Base-by-base conservation (phyloP, 2,113 vertebrate genomes). In the Casuarius casuarius region DNA sequence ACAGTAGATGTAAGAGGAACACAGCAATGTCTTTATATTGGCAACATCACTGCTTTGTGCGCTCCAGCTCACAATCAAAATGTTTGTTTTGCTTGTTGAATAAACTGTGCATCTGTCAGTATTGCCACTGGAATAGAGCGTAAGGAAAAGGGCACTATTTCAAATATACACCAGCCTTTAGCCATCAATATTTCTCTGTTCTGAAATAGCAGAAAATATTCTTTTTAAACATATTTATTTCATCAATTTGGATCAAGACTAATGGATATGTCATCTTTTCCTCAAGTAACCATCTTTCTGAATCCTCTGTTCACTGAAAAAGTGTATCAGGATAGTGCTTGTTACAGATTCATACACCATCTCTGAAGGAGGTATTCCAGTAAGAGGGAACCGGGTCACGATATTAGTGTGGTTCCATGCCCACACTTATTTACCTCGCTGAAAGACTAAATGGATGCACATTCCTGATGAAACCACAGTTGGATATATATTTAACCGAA, bases 31-130 rank as follows among this genome's bases (percentile, higher is more conserved):
- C 77, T 93, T 91, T 35, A 35, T 52, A 81, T 35, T 80, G 48
- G 71, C 63, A 91, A 61, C 40, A 31, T 68, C 38, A 40, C 26
- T 88, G 35, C 31, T 74, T 91, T 80, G 9, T 90, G 26, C 85
- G 94, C 44, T 95, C 71, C 79, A 76, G 22, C 20, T 66, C 42
- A 71, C 58, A 86, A 89, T 87, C 70, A 95, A 94, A 96, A 84
- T 51, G 29, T 82, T 93, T 77, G 9, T 6, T 89, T 91, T 94
- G 25, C 31, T 72, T 95, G 67, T 86, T 77, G 29, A 89, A 84
- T 56, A 83, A 87, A 91, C 87, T 74, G n/a, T 92, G n/a, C 86
- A 94, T 63, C 82, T 96, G 48, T 77, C 68, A 81, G 70, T 28
- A 71, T 56, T 87, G 59, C 56, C 78, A 68, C 78, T 88, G 31